Percentiles rank a stretch among this genome's conserved stretches.
Conservation (phyloP, 2,888 invertebrate species). For the Rapana venosa region DNA sequence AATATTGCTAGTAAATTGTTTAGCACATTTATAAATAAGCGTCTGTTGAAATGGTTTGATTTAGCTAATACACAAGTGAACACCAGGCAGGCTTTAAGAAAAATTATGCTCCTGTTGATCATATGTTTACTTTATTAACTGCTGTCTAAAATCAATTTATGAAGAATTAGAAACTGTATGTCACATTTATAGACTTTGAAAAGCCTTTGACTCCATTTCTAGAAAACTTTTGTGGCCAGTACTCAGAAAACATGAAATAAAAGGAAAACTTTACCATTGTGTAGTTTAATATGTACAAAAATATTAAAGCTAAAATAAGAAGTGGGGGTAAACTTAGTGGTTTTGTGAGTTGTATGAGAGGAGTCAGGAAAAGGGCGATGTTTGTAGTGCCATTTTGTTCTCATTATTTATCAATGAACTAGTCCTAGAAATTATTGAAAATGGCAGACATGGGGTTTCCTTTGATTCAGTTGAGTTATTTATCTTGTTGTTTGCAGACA, state of each 20-base stretch:
- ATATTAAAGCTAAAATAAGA: background rate
- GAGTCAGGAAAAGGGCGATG: background rate
- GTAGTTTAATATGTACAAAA: background rate
- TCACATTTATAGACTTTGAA: conserved; percentile 2
- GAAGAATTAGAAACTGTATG: background rate
- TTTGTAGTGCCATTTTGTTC: background rate
- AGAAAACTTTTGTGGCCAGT: background rate
- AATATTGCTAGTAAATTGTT: too few species aligned
- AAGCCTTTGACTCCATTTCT: background rate
- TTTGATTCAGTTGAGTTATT: background rate
- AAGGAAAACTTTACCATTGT: background rate
- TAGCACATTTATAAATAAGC: background rate
- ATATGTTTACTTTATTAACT: background rate
- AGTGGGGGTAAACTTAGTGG: background rate
- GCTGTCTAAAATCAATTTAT: background rate
- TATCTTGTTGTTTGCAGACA: background rate
- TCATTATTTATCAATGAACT: background rate
- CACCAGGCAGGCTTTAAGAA: background rate
- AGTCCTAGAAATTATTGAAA: background rate
- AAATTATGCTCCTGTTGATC: background rate
- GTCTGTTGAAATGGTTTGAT: background rate
- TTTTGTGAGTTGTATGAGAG: background rate
- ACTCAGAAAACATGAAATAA: background rate
- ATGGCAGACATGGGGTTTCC: background rate
- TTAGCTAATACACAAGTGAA: background rate